phyloP scores from a whole-genome alignment of 2,113 vertebrate species.

The Notarius lentiginosus region DNA sequence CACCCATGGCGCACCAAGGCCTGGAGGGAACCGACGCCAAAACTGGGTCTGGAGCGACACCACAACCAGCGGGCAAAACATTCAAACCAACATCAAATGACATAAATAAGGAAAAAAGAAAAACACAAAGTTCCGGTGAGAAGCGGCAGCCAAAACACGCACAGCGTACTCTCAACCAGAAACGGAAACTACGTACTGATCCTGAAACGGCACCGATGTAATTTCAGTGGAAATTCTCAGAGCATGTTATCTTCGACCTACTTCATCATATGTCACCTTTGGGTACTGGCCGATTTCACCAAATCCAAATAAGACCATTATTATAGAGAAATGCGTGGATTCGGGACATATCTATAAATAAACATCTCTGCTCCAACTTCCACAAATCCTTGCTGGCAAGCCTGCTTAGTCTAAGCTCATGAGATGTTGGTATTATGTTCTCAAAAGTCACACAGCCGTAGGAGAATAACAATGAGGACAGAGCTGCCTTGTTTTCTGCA shows the following conservation, averaged over 20 bases:
- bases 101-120: too few species aligned
- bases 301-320: neutral
- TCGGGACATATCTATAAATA: constrained; percentile 32
- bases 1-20: too few species aligned
- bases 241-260: neutral
- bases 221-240: neutral
- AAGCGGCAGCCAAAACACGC: too few species aligned
- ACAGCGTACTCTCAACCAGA: too few species aligned
- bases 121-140: too few species aligned
- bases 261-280: constrained; percentile 8
- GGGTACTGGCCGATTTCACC: constrained; percentile 9
- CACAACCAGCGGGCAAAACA: too few species aligned
- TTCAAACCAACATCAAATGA: too few species aligned
- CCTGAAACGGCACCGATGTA: neutral
- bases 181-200: neutral
- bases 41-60: too few species aligned
- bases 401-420: constrained; percentile 39
- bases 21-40: too few species aligned
- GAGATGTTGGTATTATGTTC: constrained; percentile 40
- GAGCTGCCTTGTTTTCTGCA: constrained; percentile 10
- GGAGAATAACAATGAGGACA: constrained; percentile 40
- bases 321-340: constrained; percentile 3
- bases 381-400: constrained; percentile 35
- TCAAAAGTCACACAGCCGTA: constrained; percentile 4
- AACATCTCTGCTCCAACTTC: constrained; percentile 11